These are phyloP conservation scores for Drosophila borborema DNA, from an alignment of 2,888 invertebrate genomes.

Conservation along the genomic window DNA sequence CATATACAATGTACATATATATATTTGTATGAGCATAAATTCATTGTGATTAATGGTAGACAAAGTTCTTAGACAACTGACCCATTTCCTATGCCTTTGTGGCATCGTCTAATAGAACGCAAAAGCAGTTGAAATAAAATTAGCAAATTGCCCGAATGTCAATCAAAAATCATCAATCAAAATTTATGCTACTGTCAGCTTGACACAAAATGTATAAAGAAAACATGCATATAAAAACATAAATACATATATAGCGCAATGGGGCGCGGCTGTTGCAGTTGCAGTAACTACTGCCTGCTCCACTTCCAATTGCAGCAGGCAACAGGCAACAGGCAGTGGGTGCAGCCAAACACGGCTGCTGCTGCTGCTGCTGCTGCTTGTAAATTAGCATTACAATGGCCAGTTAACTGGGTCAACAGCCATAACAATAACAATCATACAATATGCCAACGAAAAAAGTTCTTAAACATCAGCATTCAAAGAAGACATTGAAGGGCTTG, in stretches of 20 bases:
- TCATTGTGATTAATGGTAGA: slow-evolving; percentile 75
- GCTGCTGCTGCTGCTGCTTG: slow-evolving; percentile 57
- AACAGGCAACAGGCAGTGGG: slow-evolving; percentile 39
- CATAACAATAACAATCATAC: slow-evolving; percentile 3
- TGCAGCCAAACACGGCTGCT: slow-evolving; percentile 14
- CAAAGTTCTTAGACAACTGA: slow-evolving; percentile 45
- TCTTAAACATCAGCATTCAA: slow-evolving; percentile 8
- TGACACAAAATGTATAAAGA: slow-evolving; percentile 61
- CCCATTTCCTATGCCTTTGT: slow-evolving; percentile 44
- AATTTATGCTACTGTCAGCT: slow-evolving; percentile 76
- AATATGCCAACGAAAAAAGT: neutral
- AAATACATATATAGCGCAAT: slow-evolving; percentile 34
- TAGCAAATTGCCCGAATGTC: slow-evolving; percentile 80
- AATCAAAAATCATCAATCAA: slow-evolving; percentile 78
- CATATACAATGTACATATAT: neutral
- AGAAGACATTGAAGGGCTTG: slow-evolving; percentile 8
- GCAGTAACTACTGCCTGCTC: slow-evolving; percentile 27
- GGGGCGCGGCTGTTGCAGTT: slow-evolving; percentile 41
- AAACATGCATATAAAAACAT: slow-evolving; percentile 23
- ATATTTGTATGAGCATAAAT: slow-evolving; percentile 34
- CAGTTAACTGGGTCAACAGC: slow-evolving; percentile 66
- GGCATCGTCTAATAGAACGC: slow-evolving; percentile 28
- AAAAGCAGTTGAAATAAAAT: slow-evolving; percentile 63
- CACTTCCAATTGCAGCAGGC: slow-evolving; percentile 36
- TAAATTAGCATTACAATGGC: slow-evolving; percentile 74